phyloP scores from a whole-genome alignment of 2,888 invertebrate genomes.

The Eilema sororculum region DNA sequence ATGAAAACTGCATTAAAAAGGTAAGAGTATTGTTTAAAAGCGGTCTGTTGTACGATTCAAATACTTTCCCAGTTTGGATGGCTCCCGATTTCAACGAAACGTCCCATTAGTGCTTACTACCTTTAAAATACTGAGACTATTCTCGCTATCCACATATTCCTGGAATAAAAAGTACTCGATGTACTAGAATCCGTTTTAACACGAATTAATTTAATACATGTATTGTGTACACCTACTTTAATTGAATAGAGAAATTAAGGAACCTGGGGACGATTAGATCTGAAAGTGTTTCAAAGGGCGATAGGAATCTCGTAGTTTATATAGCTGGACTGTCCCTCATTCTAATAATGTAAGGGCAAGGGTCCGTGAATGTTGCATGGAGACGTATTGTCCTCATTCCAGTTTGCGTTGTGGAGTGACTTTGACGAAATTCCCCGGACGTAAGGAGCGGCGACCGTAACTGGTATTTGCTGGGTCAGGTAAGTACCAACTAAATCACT shows the following conservation, averaged over 20 bases:
- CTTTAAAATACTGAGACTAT: not conserved
- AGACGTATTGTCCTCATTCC: conserved; percentile 76
- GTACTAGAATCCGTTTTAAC: no score
- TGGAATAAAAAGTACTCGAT: no score
- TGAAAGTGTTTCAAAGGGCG: conserved; percentile 47
- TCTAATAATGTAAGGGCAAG: conserved; percentile 70
- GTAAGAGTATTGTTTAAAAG: not conserved
- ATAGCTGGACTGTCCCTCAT: conserved; percentile 64
- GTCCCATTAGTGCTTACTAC: not conserved
- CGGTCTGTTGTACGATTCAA: not conserved
- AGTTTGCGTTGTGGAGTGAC: conserved; percentile 64
- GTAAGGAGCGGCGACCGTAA: conserved; percentile 39
- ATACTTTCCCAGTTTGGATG: not conserved
- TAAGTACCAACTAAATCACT: conserved; percentile 38
- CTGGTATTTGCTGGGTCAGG: conserved; percentile 34
- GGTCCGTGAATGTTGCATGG: conserved; percentile 76
- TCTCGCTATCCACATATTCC: no score
- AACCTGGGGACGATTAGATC: conserved; percentile 39
- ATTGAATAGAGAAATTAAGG: conserved; percentile 34
- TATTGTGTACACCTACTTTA: not conserved
- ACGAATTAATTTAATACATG: not conserved
- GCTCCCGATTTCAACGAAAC: not conserved
- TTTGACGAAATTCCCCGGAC: conserved; percentile 76
- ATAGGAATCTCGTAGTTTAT: conserved; percentile 72
- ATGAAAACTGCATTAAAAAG: not conserved